Evolutionary conservation across 2,888 invertebrate species (phyloP).

Genomic region (Drosophila helvetica): DNA sequence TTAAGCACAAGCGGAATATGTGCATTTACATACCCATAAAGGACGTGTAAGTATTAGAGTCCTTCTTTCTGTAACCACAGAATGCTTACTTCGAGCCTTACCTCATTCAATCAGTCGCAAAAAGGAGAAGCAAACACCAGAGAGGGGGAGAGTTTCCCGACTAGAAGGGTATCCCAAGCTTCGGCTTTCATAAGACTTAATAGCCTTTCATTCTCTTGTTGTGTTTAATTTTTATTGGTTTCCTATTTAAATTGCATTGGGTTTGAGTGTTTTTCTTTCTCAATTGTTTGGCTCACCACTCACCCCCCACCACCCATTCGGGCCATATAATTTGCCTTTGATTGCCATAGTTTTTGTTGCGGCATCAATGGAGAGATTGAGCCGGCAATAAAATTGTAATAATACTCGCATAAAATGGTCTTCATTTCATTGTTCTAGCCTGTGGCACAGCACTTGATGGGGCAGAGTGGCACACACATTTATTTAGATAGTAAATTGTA

Average conservation of each 20-base stretch:
- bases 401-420: slow-evolving; percentile 68
- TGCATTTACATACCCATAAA: too few species aligned
- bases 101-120: too few species aligned
- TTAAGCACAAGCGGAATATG: neutral
- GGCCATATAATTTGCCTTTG: slow-evolving; percentile 62
- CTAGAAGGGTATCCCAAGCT: neutral
- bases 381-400: slow-evolving; percentile 58
- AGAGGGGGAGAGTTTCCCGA: too few species aligned
- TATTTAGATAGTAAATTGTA: slow-evolving; percentile 73
- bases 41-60: too few species aligned
- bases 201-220: slow-evolving; percentile 29
- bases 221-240: slow-evolving; percentile 78
- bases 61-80: too few species aligned
- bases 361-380: slow-evolving; percentile 12
- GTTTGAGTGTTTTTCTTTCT: slow-evolving; percentile 14
- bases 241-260: slow-evolving; percentile 75
- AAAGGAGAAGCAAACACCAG: too few species aligned
- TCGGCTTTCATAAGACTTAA: neutral
- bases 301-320: neutral
- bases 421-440: slow-evolving; percentile 51
- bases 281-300: slow-evolving; percentile 30
- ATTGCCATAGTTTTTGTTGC: slow-evolving; percentile 44
- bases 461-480: slow-evolving; percentile 54
- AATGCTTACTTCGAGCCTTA: too few species aligned
- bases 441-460: slow-evolving; percentile 7